phyloP scores from a whole-genome alignment of 2,113 vertebrate genomes.

The Myrmophylax atrothorax region DNA sequence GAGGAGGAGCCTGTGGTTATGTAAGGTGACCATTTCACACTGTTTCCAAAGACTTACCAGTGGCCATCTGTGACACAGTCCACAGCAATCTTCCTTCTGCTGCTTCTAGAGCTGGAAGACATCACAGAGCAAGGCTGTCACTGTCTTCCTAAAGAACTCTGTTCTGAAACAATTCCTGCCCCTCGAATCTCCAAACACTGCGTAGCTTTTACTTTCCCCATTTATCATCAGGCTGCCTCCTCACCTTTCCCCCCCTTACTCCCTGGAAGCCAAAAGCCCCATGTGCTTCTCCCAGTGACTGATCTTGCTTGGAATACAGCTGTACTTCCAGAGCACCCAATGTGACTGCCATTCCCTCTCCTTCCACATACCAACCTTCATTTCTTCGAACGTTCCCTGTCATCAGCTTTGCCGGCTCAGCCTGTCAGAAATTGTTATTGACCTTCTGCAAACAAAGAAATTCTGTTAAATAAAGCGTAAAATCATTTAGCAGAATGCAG shows the following conservation, averaged over 20 bases:
- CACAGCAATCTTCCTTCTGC: not conserved
- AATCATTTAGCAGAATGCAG: not conserved
- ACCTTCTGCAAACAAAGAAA: slow-evolving; percentile 41
- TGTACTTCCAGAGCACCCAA: not conserved
- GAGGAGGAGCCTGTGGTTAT: not conserved
- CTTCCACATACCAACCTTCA: not conserved
- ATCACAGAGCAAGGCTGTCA: not conserved
- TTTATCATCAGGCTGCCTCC: not conserved
- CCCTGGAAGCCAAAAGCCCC: not conserved
- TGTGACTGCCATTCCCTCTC: not conserved
- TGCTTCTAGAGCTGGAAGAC: not conserved
- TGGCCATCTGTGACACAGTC: not conserved
- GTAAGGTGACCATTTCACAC: not conserved
- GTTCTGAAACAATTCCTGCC: not conserved
- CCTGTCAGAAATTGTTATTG: not conserved
- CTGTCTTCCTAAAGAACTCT: not conserved
- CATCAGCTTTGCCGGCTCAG: not conserved
- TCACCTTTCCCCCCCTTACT: not conserved
- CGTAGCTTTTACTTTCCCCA: not conserved
- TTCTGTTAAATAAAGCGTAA: not conserved
- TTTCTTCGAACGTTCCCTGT: not conserved
- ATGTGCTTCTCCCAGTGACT: not conserved
- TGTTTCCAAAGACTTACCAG: accelerated
- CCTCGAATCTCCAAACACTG: not conserved
- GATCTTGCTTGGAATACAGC: not conserved